These are phyloP conservation scores for Rhynchopsitta pachyrhyncha DNA, from an alignment of 2,113 vertebrate genomes.

Conservation along the genomic window DNA sequence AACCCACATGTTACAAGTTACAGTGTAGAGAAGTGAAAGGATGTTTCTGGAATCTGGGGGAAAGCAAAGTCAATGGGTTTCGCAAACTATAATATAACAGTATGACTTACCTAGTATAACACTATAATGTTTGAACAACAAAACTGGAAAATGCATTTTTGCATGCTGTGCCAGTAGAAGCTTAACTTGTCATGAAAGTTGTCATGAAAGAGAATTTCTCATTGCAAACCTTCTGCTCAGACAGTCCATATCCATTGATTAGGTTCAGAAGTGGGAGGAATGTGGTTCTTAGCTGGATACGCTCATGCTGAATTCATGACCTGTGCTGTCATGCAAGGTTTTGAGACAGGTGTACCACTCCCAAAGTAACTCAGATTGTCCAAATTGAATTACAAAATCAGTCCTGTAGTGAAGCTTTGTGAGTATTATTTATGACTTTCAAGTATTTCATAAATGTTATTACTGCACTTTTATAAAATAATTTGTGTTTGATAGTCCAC, in stretches of 20 bases:
- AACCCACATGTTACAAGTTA: not conserved
- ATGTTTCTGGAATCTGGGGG: slow-evolving; percentile 4
- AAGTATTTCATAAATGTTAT: not conserved
- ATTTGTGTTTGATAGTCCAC: not conserved
- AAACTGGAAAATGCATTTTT: slow-evolving; percentile 12
- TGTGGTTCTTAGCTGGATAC: not conserved
- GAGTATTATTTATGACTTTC: not conserved
- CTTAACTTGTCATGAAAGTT: not conserved
- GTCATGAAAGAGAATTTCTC: not conserved
- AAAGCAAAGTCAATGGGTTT: slow-evolving; percentile 25
- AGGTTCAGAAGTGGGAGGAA: not conserved
- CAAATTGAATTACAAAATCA: not conserved
- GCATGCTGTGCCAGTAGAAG: slow-evolving; percentile 16
- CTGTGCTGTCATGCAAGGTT: no score
- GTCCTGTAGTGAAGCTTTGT: not conserved
- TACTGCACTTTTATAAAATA: not conserved
- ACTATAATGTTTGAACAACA: slow-evolving; percentile 35
- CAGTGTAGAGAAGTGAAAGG: not conserved
- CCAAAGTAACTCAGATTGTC: not conserved
- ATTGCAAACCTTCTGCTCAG: not conserved
- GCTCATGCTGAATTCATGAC: not conserved
- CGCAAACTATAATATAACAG: slow-evolving; percentile 23
- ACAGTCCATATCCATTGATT: not conserved
- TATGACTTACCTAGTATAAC: slow-evolving; percentile 7
- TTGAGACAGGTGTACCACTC: accelerated